Evolutionary conservation across 2,888 invertebrate genomes (phyloP).

Genomic region (Graphium colonna): DNA sequence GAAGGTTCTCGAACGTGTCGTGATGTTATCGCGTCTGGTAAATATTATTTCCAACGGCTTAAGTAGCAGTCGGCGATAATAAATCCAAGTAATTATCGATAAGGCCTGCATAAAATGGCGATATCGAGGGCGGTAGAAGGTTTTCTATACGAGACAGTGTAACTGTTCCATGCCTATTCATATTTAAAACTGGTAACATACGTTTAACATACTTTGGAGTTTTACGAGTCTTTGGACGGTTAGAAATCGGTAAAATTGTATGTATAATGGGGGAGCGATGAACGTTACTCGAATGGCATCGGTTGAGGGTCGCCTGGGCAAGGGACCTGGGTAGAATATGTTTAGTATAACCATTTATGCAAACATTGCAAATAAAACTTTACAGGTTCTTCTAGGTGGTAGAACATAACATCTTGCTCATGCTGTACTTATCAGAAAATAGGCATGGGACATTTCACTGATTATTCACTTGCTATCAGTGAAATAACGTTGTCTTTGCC

Average conservation of each 20-base stretch:
- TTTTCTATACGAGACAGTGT: not conserved
- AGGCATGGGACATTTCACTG: too few species aligned
- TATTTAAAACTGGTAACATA: not conserved
- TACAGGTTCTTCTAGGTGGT: too few species aligned
- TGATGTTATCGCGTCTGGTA: conserved; percentile 10
- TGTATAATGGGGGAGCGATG: conserved; percentile 30
- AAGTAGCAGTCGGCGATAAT: conserved; percentile 39
- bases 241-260: not conserved
- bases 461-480: too few species aligned
- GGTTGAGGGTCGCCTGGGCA: too few species aligned
- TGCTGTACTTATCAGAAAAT: too few species aligned
- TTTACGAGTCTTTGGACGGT: not conserved
- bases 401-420: too few species aligned
- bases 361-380: too few species aligned
- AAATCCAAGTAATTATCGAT: conserved; percentile 49
- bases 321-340: too few species aligned
- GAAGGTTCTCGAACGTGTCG: not conserved
- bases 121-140: not conserved
- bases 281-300: not conserved
- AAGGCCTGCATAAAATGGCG: conserved; percentile 41
- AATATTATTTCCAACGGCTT: not conserved
- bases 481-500: too few species aligned
- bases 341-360: too few species aligned
- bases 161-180: not conserved
- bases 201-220: not conserved